Conservation (phyloP, 2,113 vertebrate genomes). For the Caretta caretta region DNA sequence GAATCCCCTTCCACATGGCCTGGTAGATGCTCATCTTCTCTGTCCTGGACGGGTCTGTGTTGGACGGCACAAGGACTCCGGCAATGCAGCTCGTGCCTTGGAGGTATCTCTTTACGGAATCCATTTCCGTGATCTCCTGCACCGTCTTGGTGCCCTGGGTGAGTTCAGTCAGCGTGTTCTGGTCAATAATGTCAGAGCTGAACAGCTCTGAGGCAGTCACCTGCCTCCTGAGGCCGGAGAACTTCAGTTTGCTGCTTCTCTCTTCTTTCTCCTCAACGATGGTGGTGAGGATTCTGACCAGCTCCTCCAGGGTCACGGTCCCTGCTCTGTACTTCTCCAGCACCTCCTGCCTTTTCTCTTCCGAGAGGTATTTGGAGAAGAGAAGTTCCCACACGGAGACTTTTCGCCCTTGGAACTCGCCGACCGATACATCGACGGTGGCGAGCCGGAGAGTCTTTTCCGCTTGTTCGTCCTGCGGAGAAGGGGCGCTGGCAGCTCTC, state of each 20-base stretch:
- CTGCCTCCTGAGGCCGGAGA: slow-evolving; percentile 85
- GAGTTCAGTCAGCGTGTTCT: slow-evolving; percentile 63
- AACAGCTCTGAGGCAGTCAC: slow-evolving; percentile 57
- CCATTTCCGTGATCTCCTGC: slow-evolving; percentile 45
- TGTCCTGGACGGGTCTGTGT: not conserved
- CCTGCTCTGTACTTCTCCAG: slow-evolving; percentile 69
- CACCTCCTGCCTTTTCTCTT: slow-evolving; percentile 76
- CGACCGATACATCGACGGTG: slow-evolving; percentile 29
- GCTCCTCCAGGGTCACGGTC: slow-evolving; percentile 71
- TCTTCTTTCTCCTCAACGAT: slow-evolving; percentile 42
- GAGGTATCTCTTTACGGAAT: slow-evolving; percentile 31
- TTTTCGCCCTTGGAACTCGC: slow-evolving; percentile 41
- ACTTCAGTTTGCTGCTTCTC: slow-evolving; percentile 66
- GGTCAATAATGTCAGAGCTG: slow-evolving; percentile 78
- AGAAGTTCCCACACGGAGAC: slow-evolving; percentile 72
- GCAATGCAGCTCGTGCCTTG: slow-evolving; percentile 79
- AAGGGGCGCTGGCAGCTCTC: no score
- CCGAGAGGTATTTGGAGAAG: slow-evolving; percentile 76
- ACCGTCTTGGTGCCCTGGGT: slow-evolving; percentile 50
- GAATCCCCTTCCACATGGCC: slow-evolving; percentile 71
- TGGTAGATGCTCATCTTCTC: slow-evolving; percentile 82
- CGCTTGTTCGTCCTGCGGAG: not conserved
- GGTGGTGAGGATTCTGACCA: slow-evolving; percentile 29
- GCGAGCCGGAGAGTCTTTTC: not conserved
- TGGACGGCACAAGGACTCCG: slow-evolving; percentile 84